Base-by-base conservation (phyloP, 2,888 invertebrate genomes). In the Zygaena filipendulae region DNA sequence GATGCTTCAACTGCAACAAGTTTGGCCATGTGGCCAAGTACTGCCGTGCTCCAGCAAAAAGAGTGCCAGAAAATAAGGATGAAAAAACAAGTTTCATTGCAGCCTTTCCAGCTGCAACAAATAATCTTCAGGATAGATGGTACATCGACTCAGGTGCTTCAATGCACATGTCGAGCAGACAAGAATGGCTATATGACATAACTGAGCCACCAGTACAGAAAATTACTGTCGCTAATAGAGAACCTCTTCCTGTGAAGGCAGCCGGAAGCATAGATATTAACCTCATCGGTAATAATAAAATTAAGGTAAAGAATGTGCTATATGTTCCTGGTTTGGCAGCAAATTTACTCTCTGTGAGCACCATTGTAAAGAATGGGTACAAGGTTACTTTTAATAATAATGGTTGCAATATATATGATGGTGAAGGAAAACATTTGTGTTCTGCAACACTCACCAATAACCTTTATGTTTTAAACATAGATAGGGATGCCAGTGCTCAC, bases 241-340 rank as follows among this genome's bases (percentile, higher is more conserved):
- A 32, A 16, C 38, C 41, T 24, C 9, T 44, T 14, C 4, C 40
- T 21, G 40, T 43, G 1, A 8, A 39, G 11, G 29, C 28, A 10
- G 20, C 22, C 23, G 36, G 36, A 9, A 20, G 29, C 10, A 12
- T 35, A 5, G 31, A 27, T 30, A 30, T 32, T 16, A 12, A 30
- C 11, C 3, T 37, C 4, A 20, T 6, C 6, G 16, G 28, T 23
- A 21, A 20, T 6, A 21, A 34, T 3, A 36, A 31, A 11, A 37
- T 46, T 10, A 36, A 46, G 19, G 26, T 51, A 7, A 40, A 28
- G 14, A 31, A 49, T 40, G 43, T 48, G 13, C 27, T 48, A 3
- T 42, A 30, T 42, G 39, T 48, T 9, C 47, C 46, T 22, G 37
- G 25, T 3, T 16, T 47, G 11, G 42, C 46, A 11, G 35, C 35